Conservation (phyloP, 2,113 vertebrate species). For the Globicephala melas region DNA sequence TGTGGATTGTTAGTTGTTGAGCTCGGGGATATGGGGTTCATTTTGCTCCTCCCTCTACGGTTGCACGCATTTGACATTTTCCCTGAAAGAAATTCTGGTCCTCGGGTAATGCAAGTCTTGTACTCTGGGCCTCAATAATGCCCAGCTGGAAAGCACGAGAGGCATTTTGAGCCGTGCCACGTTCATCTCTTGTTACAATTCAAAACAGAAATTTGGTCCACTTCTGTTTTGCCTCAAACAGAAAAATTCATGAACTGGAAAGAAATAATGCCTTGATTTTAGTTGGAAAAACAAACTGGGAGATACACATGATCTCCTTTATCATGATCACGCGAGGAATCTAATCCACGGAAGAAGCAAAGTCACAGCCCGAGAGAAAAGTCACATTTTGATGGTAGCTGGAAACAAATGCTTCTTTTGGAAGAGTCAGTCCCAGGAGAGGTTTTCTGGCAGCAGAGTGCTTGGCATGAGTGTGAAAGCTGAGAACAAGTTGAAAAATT, state of each 20-base stretch:
- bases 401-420: not conserved
- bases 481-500: not conserved
- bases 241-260: slow-evolving; percentile 15
- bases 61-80: not conserved
- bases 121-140: not conserved
- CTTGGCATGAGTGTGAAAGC: not conserved
- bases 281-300: slow-evolving; percentile 34
- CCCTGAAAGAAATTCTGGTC: not conserved
- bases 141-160: not conserved
- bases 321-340: not conserved
- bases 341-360: not conserved
- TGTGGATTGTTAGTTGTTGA: not conserved
- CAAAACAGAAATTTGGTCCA: slow-evolving; percentile 29
- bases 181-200: slow-evolving; percentile 17
- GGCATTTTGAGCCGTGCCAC: not conserved
- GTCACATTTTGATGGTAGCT: not conserved
- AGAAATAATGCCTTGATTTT: slow-evolving; percentile 25
- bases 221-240: slow-evolving; percentile 37
- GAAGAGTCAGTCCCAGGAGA: not conserved
- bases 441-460: not conserved
- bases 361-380: not conserved
- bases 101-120: not conserved
- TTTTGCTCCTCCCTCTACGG: not conserved
- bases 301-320: not conserved
- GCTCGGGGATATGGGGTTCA: not conserved